phyloP scores from a whole-genome alignment of 2,888 invertebrate species.

The Subacronicta megacephala region DNA sequence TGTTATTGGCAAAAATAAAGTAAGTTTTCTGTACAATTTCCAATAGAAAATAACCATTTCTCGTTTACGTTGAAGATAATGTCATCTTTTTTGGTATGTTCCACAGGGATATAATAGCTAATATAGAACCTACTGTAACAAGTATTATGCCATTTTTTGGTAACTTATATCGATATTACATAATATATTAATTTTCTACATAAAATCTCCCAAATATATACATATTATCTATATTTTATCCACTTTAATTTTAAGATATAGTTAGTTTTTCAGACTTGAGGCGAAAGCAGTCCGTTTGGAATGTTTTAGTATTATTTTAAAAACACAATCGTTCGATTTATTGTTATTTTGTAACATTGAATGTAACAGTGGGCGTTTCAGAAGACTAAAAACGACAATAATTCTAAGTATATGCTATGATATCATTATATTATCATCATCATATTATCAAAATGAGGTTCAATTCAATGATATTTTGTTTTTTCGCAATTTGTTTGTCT shows the following conservation, averaged over 20 bases:
- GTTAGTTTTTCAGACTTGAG: constrained; percentile 38
- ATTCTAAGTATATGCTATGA: too few relatives aligned
- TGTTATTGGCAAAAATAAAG: too few relatives aligned
- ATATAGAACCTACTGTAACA: constrained; percentile 10
- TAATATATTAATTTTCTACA: constrained; percentile 35
- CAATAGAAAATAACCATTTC: too few relatives aligned
- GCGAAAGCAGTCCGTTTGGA: constrained; percentile 40
- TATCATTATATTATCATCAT: too few relatives aligned
- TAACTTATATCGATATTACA: constrained; percentile 24
- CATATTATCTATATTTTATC: constrained; percentile 43
- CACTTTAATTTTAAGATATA: constrained; percentile 15
- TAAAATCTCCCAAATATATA: constrained; percentile 44
- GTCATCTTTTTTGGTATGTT: too few relatives aligned
- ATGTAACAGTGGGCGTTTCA: constrained; percentile 12
- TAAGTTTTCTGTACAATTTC: too few relatives aligned
- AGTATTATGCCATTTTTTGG: constrained; percentile 42
- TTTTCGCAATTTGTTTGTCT: too few relatives aligned
- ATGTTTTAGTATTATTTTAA: constrained; percentile 36
- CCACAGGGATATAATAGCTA: too few relatives aligned
- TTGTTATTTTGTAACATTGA: constrained; percentile 16
- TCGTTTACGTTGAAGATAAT: neutral
- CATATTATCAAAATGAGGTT: too few relatives aligned
- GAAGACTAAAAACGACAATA: too few relatives aligned
- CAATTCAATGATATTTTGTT: too few relatives aligned
- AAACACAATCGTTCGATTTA: neutral